These are phyloP conservation scores for Lithophane semibrunnea DNA, from an alignment of 2,888 invertebrate species.

Conservation along the genomic window DNA sequence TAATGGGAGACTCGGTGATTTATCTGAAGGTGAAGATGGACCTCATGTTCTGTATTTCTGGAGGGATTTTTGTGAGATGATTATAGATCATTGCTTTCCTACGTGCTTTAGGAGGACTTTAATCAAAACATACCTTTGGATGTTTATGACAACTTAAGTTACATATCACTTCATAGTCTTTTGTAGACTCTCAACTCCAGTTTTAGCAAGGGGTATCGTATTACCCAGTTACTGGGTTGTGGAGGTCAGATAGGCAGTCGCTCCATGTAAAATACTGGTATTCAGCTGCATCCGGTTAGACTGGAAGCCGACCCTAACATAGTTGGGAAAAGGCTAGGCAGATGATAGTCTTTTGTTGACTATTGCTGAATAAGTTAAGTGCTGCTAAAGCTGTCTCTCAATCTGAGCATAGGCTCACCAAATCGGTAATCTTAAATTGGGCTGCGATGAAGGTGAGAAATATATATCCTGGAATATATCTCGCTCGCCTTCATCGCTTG, in stretches of 20 bases:
- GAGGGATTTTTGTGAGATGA: neutral
- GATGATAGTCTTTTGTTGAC: too few relatives aligned
- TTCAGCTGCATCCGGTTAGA: too few relatives aligned
- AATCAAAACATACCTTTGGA: neutral
- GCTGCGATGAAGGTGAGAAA: neutral
- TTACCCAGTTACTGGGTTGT: too few relatives aligned
- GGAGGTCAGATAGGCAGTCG: too few relatives aligned
- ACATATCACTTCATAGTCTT: neutral
- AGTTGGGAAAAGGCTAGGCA: too few relatives aligned
- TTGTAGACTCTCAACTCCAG: neutral
- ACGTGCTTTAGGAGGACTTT: neutral
- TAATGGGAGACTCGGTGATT: neutral
- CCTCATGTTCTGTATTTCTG: neutral
- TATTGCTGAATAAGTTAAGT: neutral
- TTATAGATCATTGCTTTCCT: neutral
- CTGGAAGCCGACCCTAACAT: too few relatives aligned
- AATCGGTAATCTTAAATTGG: neutral
- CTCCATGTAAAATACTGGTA: too few relatives aligned
- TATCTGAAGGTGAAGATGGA: neutral
- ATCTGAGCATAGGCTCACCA: neutral
- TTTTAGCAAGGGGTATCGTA: too few relatives aligned
- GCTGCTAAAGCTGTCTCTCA: neutral
- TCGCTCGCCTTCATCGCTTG: neutral
- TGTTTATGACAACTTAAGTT: neutral
- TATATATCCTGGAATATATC: neutral